phyloP scores from a whole-genome alignment of 2,888 invertebrate genomes.

The Tortricodes alternella region DNA sequence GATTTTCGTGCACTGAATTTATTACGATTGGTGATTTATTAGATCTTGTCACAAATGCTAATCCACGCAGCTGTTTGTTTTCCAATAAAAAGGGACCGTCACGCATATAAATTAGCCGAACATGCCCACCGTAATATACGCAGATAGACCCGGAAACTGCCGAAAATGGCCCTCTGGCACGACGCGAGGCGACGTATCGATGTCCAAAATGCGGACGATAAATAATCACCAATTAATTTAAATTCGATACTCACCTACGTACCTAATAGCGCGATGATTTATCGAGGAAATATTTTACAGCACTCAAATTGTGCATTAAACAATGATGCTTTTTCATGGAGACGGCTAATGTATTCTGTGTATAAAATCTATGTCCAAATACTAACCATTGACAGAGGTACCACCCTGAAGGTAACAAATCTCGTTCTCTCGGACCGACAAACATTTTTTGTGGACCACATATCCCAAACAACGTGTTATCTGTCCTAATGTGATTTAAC shows the following conservation, averaged over 20 bases:
- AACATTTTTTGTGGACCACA: conserved; percentile 72
- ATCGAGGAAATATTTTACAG: conserved; percentile 32
- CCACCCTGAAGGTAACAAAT: conserved; percentile 79
- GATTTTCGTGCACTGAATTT: not conserved
- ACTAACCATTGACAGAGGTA: conserved; percentile 65
- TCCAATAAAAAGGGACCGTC: conserved; percentile 50
- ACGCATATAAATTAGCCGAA: conserved; percentile 57
- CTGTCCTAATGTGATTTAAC: conserved; percentile 82
- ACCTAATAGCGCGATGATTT: conserved; percentile 60
- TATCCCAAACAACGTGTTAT: conserved; percentile 76
- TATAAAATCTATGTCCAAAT: conserved; percentile 37
- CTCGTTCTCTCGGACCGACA: conserved; percentile 65
- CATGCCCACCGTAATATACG: conserved; percentile 33
- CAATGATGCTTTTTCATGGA: conserved; percentile 40
- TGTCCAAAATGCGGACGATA: conserved; percentile 62
- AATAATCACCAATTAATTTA: conserved; percentile 68
- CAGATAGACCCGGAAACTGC: conserved; percentile 61
- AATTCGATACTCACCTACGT: conserved; percentile 67
- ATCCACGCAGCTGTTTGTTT: conserved; percentile 46
- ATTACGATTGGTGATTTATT: conserved; percentile 29
- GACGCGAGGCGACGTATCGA: conserved; percentile 54
- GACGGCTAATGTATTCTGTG: conserved; percentile 48
- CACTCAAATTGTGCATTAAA: conserved; percentile 38
- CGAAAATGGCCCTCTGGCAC: conserved; percentile 59
- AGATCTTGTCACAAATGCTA: conserved; percentile 34